Evolutionary conservation across 2,888 invertebrate genomes (phyloP).

Genomic region (Quadroppia sp.): DNA sequence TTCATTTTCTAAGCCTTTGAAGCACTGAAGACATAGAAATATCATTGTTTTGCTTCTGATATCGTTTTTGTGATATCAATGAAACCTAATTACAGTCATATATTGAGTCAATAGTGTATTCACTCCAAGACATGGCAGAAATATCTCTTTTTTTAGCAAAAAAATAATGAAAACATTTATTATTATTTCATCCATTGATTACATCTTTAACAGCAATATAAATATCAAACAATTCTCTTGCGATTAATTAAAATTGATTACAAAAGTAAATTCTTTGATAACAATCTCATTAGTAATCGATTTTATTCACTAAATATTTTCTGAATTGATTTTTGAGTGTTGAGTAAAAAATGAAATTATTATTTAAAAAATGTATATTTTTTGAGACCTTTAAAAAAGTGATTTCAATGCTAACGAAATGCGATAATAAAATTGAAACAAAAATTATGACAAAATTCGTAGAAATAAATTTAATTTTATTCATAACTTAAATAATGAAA

Average conservation of each 20-base stretch:
- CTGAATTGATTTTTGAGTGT: not conserved
- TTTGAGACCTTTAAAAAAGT: too few species aligned
- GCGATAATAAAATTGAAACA: too few species aligned
- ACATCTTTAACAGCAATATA: not conserved
- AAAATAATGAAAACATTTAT: not conserved
- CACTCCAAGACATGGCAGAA: not conserved
- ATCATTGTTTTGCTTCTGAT: not conserved
- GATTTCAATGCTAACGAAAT: too few species aligned
- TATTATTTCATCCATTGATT: too few species aligned
- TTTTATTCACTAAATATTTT: not conserved
- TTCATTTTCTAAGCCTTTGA: not conserved
- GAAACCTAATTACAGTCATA: slow-evolving; percentile 1
- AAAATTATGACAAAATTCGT: too few species aligned
- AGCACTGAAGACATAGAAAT: not conserved
- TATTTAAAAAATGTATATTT: too few species aligned
- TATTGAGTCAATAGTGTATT: slow-evolving; percentile 7
- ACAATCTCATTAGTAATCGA: not conserved
- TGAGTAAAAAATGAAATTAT: not conserved
- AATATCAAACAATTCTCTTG: not conserved
- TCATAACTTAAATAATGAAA: too few species aligned
- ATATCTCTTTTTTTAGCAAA: not conserved
- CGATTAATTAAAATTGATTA: not conserved
- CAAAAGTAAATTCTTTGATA: too few species aligned
- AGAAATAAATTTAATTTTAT: too few species aligned
- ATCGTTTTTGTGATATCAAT: not conserved